Base-by-base conservation (phyloP, 1,140 invertebrate genomes). In the Drosophila seguyi region DNA sequence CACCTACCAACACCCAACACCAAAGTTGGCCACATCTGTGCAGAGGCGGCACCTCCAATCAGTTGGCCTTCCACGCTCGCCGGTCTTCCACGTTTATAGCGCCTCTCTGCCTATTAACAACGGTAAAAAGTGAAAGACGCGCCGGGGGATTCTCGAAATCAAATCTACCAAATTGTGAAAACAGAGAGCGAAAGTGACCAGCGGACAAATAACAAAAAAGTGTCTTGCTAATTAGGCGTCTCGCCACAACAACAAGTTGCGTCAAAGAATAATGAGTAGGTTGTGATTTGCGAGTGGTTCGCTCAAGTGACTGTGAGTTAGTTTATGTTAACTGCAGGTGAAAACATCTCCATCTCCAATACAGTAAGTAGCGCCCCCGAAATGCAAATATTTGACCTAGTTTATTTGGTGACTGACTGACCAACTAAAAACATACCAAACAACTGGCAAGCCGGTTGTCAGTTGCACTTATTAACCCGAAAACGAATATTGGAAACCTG, bases 121-220 rank as follows among this genome's bases (percentile, higher is more conserved):
- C 75, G 55, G 67, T 77, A 50, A 87, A 88, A 88, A 88, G 84
- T 88, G 84, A 88, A 88, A 88, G 85, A 88, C 56, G 56, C 41
- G 63, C n/a, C 34, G 16, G 44, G 60, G 66, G 66, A 88, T 88
- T 88, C 84, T 87, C 48, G 62, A 78, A 80, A 68, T 74, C 63
- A 72, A 73, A 65, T 77, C 59, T 58, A 47, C 62, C 68, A 56
- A 78, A 74, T 72, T 58, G 52, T 60, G 53, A 79, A 83, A 80
- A 84, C 60, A 39, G 58, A 78, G 52, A 88, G 84, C 76, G 83
- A 87, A 88, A 87, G 84, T 87, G 68, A 65, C 69, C 36, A 56
- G 60, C 29, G 57, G 50, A 44, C 29, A 47, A 65, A 41, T 52
- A 52, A 59, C 41, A 58, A 59, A 60, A 61, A 48, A 53, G 31